Evolutionary conservation across 2,888 invertebrate species (phyloP), one percentile per base, ranked within the genome.

Genomic region (Sussaba pulchella): DNA sequence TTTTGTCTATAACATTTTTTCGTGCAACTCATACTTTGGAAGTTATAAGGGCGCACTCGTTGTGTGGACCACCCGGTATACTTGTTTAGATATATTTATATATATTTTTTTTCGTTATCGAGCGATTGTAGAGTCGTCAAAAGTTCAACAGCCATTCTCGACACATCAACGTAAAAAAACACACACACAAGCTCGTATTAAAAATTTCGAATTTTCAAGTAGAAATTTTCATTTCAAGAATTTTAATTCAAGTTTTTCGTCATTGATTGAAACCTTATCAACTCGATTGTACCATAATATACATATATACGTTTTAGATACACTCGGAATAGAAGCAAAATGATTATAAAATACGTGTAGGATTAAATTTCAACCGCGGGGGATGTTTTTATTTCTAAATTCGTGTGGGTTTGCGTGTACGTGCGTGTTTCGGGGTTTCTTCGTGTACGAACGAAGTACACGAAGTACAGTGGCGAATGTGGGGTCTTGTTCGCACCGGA

Each of bases 271-370:
- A n/a, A 41, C 19, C 10, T 6, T 24, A 43, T 14, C 21, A 63
- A 45, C 6, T 43, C 43, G 63, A 43, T 31, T 31, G 54, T 57
- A 57, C 17, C 26, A 14, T 31, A 61, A 50, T 41, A 9, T 41
- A 14, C 59, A 59, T 39, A 47, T 39, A 45, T 24, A 79, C 45
- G 61, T 71, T 71, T 3, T 77, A 54, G 72, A 76, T 41, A 50
- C 57, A 81, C 64, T 61, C 41, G 73, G 73, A 9, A 14, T 14
- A 57, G 9, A 36, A n/a, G 21, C n/a, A 31, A 17, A 24, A 72
- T 75, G 45, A 31, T 73, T 57, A 70, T 43, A 67, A 77, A 77
- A 76, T 77, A 77, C 67, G 66, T 71, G 8, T 82, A 82, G 76
- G 39, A 77, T 74, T 74, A 67, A 76, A 76, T 39, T 70, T 52